Evolutionary conservation across 1,140 invertebrate genomes (phyloP), one percentile per base, ranked within the genome.

Genomic region (Venturia canescens): DNA sequence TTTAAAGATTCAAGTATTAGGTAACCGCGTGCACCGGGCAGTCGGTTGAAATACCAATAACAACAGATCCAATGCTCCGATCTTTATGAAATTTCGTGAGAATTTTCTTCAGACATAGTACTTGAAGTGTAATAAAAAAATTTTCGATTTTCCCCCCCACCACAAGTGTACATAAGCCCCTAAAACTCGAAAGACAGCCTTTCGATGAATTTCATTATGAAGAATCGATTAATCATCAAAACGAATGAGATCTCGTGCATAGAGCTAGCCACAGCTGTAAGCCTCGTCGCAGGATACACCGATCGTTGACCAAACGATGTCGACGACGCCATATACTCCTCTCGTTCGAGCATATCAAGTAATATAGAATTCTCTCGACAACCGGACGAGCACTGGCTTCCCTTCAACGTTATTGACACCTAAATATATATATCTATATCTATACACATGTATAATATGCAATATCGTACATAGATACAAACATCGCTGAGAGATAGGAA

Each of bases 161-260:
- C n/a, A n/a, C n/a, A n/a, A n/a, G n/a, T n/a, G n/a, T n/a, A n/a
- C n/a, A n/a, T n/a, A n/a, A n/a, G n/a, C n/a, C n/a, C n/a, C n/a
- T n/a, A n/a, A n/a, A n/a, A n/a, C n/a, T n/a, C n/a, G n/a, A n/a
- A n/a, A n/a, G n/a, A n/a, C n/a, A n/a, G n/a, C n/a, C n/a, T 63
- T 1, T 27, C 5, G 60, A 63, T 27, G 1, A 9, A n/a, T 69
- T 74, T 74, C 29, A 53, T 27, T 23, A 38, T 76, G 27, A 18
- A 34, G 34, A 63, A 5, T 53, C 63, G 53, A 60, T 76, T 18
- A 16, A 23, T 3, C 31, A 57, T 9, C n/a, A 44, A 16, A 44
- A 57, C 66, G 66, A 31, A 66, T 60, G 31, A n/a, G n/a, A 66
- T 82, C 81, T 44, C 67, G 78, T 78, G 71, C 72, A 83, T 77